Conservation (phyloP, 2,888 invertebrate species). For the Sinelater perroti region DNA sequence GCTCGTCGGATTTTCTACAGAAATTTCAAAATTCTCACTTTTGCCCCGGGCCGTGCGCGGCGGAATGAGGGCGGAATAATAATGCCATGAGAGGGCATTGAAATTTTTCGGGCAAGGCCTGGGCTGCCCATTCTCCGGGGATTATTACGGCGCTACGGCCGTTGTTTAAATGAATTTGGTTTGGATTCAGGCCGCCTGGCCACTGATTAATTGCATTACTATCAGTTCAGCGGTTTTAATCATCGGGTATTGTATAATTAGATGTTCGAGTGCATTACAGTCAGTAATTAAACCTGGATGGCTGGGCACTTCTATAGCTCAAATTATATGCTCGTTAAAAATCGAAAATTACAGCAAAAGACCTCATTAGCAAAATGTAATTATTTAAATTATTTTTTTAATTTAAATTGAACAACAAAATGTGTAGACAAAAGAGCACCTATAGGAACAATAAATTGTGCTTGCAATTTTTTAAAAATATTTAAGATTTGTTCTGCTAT, state of each 20-base stretch:
- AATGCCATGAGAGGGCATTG: not conserved
- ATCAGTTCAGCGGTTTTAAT: constrained; percentile 36
- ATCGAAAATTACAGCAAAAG: not conserved
- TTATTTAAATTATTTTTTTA: no score
- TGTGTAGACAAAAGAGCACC: no score
- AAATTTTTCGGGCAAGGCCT: not conserved
- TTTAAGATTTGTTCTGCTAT: no score
- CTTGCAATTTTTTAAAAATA: no score
- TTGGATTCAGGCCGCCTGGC: constrained; percentile 9
- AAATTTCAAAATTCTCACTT: constrained; percentile 5
- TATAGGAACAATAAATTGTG: no score
- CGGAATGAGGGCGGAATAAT: not conserved
- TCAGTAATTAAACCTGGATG: constrained; percentile 14
- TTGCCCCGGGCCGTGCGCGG: not conserved
- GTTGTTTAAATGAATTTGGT: constrained; percentile 20
- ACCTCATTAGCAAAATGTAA: not conserved
- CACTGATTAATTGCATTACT: constrained; percentile 37
- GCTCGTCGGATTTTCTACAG: not conserved
- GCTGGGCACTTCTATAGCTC: not conserved
- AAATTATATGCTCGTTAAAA: not conserved
- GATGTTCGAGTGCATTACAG: constrained; percentile 14
- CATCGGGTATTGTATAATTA: constrained; percentile 36
- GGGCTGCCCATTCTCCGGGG: not conserved
- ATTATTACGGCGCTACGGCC: not conserved
- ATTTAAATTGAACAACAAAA: no score